Evolutionary conservation across 2,888 invertebrate species (phyloP), one percentile per base, ranked within the genome.

Genomic region (Rhagonycha lutea): DNA sequence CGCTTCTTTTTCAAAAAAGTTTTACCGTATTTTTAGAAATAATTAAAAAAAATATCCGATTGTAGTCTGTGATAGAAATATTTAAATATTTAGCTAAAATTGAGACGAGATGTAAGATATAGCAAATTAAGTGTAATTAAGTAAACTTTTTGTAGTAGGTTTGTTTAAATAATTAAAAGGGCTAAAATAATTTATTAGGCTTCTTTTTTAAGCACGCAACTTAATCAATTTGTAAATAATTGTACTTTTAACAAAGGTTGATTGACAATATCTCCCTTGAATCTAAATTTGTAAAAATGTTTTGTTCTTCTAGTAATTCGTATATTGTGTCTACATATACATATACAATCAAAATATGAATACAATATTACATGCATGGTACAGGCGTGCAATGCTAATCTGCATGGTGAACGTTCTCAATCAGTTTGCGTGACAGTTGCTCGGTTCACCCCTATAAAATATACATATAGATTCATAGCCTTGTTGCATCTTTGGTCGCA

Each of bases 401-500:
- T 84, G 83, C 83, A 84, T 84, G 81, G 83, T 81, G 83, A 84
- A 83, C 83, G 82, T 82, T 78, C 83, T 82, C 83, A 83, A 84
- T 84, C 83, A 83, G 83, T 83, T 84, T 82, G 82, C 81, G 84
- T 83, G 84, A 85, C 84, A 84, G 84, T 85, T 84, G 84, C 85
- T 83, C 77, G 77, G 80, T 81, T 83, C 83, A 82, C 84, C 84
- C 84, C 81, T 82, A 79, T 81, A 81, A 82, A 83, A 84, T 84
- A 84, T 84, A 84, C 84, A 85, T 85, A 85, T 85, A 85, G 85
- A 86, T 85, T 85, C 85, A 85, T 85, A 83, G 82, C 82, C 82
- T 83, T 84, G 84, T 84, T 84, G 82, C 82, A 83, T 82, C 84
- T 85, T 83, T 82, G 80, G 79, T 82, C 83, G 82, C 83, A 85